Conservation (phyloP, 2,888 invertebrate genomes). For the Augochlorella aurata region DNA sequence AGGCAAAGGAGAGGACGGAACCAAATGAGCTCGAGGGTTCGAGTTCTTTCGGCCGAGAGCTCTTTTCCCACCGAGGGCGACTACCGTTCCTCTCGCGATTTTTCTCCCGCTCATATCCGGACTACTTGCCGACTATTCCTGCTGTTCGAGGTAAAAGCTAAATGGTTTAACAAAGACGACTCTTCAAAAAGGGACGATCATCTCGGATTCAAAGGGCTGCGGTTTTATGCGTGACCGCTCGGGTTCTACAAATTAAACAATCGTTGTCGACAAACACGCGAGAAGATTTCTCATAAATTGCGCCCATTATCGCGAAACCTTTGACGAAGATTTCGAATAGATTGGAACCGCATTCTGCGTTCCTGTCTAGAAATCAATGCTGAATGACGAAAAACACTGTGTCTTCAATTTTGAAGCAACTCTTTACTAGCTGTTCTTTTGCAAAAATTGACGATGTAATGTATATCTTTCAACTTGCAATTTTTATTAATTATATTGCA, state of each 20-base stretch:
- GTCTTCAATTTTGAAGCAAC: too few species aligned
- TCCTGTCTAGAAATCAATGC: too few species aligned
- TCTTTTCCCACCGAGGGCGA: slow-evolving; percentile 44
- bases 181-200: slow-evolving; percentile 24
- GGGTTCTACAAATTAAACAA: slow-evolving; percentile 25
- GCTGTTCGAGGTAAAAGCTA: slow-evolving; percentile 58
- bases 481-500: too few species aligned
- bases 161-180: slow-evolving; percentile 63
- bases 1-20: slow-evolving; percentile 27
- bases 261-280: background rate
- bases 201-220: slow-evolving; percentile 46
- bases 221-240: slow-evolving; percentile 27
- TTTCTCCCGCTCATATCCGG: background rate
- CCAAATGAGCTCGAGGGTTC: slow-evolving; percentile 63
- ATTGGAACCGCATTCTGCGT: background rate
- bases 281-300: slow-evolving; percentile 6
- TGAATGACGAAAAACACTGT: too few species aligned
- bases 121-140: slow-evolving; percentile 28
- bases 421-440: too few species aligned
- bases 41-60: slow-evolving; percentile 48
- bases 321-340: background rate
- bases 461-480: too few species aligned
- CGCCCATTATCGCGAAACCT: too few species aligned
- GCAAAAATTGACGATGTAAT: too few species aligned
- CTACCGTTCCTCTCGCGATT: slow-evolving; percentile 29